Evolutionary conservation across 2,797 vertebrate species (phyloP).

Genomic region (Pangasius macronema): DNA sequence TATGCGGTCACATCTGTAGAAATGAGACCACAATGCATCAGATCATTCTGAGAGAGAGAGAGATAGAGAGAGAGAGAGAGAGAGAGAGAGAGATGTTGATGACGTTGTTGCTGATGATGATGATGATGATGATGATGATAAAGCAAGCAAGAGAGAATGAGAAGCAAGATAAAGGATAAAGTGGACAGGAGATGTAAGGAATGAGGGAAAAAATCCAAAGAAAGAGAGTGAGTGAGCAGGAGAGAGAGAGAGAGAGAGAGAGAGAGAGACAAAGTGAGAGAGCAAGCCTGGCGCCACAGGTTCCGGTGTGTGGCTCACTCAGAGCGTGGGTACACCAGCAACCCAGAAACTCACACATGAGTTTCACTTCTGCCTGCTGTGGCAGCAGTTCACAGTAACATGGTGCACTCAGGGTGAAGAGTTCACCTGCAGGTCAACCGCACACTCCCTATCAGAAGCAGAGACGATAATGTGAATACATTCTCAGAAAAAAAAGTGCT

Average conservation of each 20-base stretch:
- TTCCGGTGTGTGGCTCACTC: constrained; percentile 52
- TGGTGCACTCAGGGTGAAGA: constrained; percentile 66
- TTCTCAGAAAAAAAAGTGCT: neutral
- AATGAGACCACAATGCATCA: constrained; percentile 65
- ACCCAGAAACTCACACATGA: constrained; percentile 69
- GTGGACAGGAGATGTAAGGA: constrained; percentile 21
- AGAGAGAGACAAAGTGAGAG: constrained; percentile 37
- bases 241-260: constrained; percentile 61
- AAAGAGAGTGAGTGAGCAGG: constrained; percentile 49
- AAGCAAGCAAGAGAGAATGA: neutral
- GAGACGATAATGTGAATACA: constrained; percentile 1
- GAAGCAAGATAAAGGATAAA: constrained; percentile 5
- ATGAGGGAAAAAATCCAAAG: constrained; percentile 48
- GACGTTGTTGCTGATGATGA: neutral
- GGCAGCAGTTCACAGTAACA: constrained; percentile 73
- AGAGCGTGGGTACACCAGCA: constrained; percentile 64
- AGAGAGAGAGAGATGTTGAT: constrained; percentile 57
- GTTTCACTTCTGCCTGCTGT: constrained; percentile 83
- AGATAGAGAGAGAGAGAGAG: constrained; percentile 50
- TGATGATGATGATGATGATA: constrained; percentile 51
- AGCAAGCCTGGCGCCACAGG: constrained; percentile 38
- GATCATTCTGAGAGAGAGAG: constrained; percentile 63
- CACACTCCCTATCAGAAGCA: constrained; percentile 12
- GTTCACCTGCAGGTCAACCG: constrained; percentile 74
- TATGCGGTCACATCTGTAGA: constrained; percentile 59